phyloP scores from a whole-genome alignment of 23 tunicate genomes.

The Diplosoma virens region DNA sequence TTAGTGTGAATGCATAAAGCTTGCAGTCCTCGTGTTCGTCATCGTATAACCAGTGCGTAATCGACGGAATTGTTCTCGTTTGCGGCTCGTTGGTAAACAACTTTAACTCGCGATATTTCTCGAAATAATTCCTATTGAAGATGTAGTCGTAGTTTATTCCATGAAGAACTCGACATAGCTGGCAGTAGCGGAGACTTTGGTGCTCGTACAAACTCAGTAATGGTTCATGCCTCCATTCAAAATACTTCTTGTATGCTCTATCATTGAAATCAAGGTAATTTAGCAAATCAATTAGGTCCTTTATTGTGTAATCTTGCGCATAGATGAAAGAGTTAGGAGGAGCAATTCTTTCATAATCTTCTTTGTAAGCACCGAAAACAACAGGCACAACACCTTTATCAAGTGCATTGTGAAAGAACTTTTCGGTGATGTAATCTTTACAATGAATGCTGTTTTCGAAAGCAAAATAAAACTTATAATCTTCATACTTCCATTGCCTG shows the following conservation, averaged over 20 bases:
- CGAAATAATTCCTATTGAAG: background rate
- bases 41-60: constrained; percentile 1
- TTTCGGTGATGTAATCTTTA: constrained; percentile 63
- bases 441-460: constrained; percentile 56
- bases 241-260: constrained; percentile 44
- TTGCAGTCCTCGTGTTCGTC: constrained; percentile 5
- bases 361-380: constrained; percentile 36
- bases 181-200: background rate
- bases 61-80: background rate
- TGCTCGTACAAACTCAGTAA: background rate
- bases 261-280: constrained; percentile 44
- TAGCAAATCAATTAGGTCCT: constrained; percentile 29
- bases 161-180: constrained; percentile 32
- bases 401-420: constrained; percentile 25
- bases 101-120: background rate
- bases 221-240: constrained; percentile 18
- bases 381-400: constrained; percentile 39
- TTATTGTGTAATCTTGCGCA: constrained; percentile 25
- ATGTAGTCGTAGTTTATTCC: constrained; percentile 40
- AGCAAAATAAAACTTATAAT: constrained; percentile 67
- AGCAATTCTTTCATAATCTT: constrained; percentile 6
- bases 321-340: constrained; percentile 36
- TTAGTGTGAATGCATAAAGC: too few species aligned
- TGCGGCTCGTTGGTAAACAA: background rate
- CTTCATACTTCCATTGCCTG: background rate